A percentile compares a stretch with the other conserved stretches of the same genome.
Conservation (phyloP, 2,113 vertebrate genomes). For the Ceuthmochares aereus region DNA sequence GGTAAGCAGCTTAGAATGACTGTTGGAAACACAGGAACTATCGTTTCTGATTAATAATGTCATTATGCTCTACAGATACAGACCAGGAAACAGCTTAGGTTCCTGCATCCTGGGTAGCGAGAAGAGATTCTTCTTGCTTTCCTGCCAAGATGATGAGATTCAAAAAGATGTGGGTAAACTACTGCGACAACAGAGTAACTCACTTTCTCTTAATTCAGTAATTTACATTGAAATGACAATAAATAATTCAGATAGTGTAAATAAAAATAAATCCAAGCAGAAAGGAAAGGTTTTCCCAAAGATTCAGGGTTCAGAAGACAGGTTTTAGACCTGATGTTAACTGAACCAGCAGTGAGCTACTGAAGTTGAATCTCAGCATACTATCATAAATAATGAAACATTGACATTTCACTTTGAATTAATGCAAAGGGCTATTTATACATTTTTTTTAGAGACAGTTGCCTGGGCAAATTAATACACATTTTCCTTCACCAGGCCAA, state of each 20-base stretch:
- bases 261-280: slow-evolving; percentile 23
- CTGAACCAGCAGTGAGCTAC: slow-evolving; percentile 28
- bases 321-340: slow-evolving; percentile 55
- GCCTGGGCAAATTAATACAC: slow-evolving; percentile 38
- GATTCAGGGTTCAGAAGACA: slow-evolving; percentile 3
- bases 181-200: neutral
- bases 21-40: neutral
- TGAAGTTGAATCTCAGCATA: slow-evolving; percentile 57
- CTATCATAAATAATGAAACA: slow-evolving; percentile 70
- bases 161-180: neutral
- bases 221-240: slow-evolving; percentile 1
- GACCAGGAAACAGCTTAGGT: neutral
- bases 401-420: slow-evolving; percentile 67
- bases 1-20: neutral
- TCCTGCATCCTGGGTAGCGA: neutral
- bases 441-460: slow-evolving; percentile 1
- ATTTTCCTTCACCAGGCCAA: slow-evolving; percentile 31
- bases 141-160: neutral
- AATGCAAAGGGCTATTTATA: slow-evolving; percentile 57
- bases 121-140: neutral
- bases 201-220: slow-evolving; percentile 2
- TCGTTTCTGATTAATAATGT: neutral
- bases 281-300: slow-evolving; percentile 23
- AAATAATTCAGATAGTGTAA: slow-evolving; percentile 34
- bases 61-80: neutral